Evolutionary conservation across 2,113 vertebrate genomes (phyloP).

Genomic region (Leptobrachium ailaonicum): DNA sequence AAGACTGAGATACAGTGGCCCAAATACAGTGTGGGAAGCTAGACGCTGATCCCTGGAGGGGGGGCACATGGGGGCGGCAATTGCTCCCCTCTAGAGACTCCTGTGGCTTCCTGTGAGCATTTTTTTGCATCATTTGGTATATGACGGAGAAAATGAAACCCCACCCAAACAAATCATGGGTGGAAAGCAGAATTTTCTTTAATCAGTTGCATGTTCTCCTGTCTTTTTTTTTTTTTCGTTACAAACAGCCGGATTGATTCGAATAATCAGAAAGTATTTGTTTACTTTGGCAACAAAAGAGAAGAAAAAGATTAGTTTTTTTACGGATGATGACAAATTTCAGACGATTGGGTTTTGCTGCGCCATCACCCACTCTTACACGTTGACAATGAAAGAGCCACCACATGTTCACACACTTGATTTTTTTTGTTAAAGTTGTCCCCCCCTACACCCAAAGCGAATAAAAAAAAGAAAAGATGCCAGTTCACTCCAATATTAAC

Average conservation of each 20-base stretch:
- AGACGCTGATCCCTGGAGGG: no score
- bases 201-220: constrained; percentile 21
- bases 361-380: background rate
- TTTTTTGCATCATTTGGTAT: no score
- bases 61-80: no score
- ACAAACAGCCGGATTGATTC: constrained; percentile 14
- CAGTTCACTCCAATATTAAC: constrained; percentile 11
- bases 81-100: no score
- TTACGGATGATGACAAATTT: background rate
- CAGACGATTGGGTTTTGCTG: background rate
- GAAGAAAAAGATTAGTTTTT: constrained; percentile 1
- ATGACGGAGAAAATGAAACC: no score
- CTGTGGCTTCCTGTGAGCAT: no score
- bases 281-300: constrained; percentile 37
- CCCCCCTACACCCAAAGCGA: background rate
- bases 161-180: constrained; percentile 9
- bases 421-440: background rate
- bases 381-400: background rate
- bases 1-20: no score
- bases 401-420: background rate
- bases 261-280: constrained; percentile 1
- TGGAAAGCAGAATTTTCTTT: constrained; percentile 33
- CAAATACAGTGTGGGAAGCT: no score
- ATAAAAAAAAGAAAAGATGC: background rate
- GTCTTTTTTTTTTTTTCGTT: background rate